Evolutionary conservation across 2,888 invertebrate species (phyloP).

Genomic region (Chymomyza caudatula): DNA sequence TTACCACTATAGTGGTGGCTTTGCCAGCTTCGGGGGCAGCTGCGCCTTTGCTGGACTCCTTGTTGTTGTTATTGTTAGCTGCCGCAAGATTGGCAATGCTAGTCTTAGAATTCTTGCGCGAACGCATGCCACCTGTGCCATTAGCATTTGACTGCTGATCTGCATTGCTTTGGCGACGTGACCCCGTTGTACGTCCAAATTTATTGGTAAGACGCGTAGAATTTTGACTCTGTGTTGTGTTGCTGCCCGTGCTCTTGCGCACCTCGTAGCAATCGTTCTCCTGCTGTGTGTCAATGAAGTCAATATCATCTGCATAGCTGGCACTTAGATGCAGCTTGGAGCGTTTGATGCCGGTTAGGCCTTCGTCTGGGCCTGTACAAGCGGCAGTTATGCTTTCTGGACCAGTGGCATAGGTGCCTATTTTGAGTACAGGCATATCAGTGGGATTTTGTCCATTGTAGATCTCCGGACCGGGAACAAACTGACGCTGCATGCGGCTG

Average conservation of each 20-base stretch:
- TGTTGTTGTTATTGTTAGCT: background rate
- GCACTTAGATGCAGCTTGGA: slow-evolving; percentile 83
- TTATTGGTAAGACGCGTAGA: slow-evolving; percentile 65
- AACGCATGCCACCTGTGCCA: slow-evolving; percentile 60
- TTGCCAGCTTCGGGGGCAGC: slow-evolving; percentile 40
- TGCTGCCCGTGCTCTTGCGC: slow-evolving; percentile 67
- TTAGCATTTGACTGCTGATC: slow-evolving; percentile 54
- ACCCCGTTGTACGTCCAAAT: slow-evolving; percentile 60
- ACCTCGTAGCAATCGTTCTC: slow-evolving; percentile 76
- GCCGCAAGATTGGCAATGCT: slow-evolving; percentile 55
- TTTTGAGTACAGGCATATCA: slow-evolving; percentile 83
- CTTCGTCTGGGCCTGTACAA: slow-evolving; percentile 89
- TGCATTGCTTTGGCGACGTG: slow-evolving; percentile 51
- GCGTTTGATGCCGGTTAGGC: slow-evolving; percentile 85
- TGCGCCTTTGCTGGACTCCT: slow-evolving; percentile 14
- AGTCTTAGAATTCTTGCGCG: slow-evolving; percentile 75
- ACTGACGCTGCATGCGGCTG: slow-evolving; percentile 76
- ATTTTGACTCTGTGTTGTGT: background rate
- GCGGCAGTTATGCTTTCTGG: slow-evolving; percentile 83
- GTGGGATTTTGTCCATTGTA: slow-evolving; percentile 85
- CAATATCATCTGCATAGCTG: slow-evolving; percentile 83
- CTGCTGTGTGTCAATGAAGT: slow-evolving; percentile 83
- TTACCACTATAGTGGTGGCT: slow-evolving; percentile 75
- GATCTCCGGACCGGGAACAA: slow-evolving; percentile 77
- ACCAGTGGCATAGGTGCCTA: slow-evolving; percentile 80